Percentiles rank a stretch among this genome's conserved stretches.
These are phyloP conservation scores for Caenorhabditis macrosperma DNA, from an alignment of 2,888 invertebrate species.

Conservation along the genomic window DNA sequence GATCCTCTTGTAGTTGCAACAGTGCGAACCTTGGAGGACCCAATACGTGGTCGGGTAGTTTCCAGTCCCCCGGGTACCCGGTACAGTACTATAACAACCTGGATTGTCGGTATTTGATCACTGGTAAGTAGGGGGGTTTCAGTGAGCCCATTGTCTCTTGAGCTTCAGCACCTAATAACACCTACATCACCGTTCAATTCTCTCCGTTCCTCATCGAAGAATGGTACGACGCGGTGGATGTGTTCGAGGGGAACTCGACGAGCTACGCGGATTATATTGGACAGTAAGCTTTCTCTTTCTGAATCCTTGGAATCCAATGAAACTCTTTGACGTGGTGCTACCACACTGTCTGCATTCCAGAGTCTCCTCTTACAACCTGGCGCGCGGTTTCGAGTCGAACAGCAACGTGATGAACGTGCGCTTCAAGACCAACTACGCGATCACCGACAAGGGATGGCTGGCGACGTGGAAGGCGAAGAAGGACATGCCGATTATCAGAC, in stretches of 20 bases:
- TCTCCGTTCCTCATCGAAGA: constrained; percentile 98
- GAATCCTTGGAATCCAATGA: background rate
- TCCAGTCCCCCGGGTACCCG: constrained; percentile 46
- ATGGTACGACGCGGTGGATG: constrained; percentile 93
- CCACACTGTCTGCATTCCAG: too few relatives aligned
- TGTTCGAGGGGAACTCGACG: constrained; percentile 63
- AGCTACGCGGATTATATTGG: constrained; percentile 21
- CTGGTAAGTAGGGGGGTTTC: constrained; percentile 13
- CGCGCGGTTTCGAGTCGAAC: constrained; percentile 23
- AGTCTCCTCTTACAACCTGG: constrained; percentile 8
- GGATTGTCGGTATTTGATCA: constrained; percentile 47
- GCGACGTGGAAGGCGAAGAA: constrained; percentile 83
- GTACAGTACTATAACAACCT: constrained; percentile 79
- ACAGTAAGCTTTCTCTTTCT: constrained; percentile 19
- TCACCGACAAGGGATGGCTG: constrained; percentile 84
- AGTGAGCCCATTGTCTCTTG: background rate
- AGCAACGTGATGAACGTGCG: constrained; percentile 33
- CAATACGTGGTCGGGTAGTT: constrained; percentile 76
- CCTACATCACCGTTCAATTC: constrained; percentile 95
- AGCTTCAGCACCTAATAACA: constrained; percentile 82
- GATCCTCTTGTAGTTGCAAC: constrained; percentile 38
- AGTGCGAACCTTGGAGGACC: constrained; percentile 85
- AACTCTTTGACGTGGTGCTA: too few relatives aligned
- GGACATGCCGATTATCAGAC: constrained; percentile 32
- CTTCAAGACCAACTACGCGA: constrained; percentile 82